phyloP scores from a whole-genome alignment of 2,113 vertebrate species.

The Anhinga anhinga region DNA sequence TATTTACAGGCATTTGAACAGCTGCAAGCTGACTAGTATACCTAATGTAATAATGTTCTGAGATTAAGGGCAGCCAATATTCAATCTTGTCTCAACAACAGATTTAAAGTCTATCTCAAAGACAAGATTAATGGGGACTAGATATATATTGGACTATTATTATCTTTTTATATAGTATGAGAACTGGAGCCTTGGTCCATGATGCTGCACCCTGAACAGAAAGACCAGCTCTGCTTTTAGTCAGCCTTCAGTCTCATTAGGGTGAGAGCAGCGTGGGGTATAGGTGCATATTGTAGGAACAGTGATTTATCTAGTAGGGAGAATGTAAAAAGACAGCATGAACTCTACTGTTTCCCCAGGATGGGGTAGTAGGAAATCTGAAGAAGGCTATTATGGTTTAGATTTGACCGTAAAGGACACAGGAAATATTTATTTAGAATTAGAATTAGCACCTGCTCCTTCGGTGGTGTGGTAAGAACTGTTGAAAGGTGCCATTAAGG shows the following conservation, averaged over 20 bases:
- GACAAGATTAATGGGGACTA: neutral
- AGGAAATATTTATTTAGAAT: constrained; percentile 77
- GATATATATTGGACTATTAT: neutral
- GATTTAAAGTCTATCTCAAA: neutral
- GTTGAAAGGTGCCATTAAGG: constrained; percentile 71
- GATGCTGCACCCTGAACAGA: neutral
- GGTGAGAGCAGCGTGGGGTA: neutral
- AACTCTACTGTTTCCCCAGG: neutral
- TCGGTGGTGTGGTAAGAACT: constrained; percentile 27
- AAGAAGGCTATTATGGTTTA: constrained; percentile 19
- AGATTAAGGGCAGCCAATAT: neutral
- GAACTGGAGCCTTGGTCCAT: neutral
- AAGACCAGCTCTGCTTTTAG: neutral
- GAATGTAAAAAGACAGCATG: neutral
- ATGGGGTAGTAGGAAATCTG: neutral
- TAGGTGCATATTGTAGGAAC: neutral
- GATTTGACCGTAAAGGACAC: constrained; percentile 60
- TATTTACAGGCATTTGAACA: neutral
- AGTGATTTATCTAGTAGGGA: neutral
- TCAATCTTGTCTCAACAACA: neutral
- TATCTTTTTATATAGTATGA: neutral
- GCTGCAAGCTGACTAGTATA: neutral
- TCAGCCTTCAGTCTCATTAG: neutral
- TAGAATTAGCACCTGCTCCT: constrained; percentile 70
- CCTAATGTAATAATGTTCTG: neutral